Evolutionary conservation across 1,140 invertebrate species (phyloP).

Genomic region (Lineus longissimus): DNA sequence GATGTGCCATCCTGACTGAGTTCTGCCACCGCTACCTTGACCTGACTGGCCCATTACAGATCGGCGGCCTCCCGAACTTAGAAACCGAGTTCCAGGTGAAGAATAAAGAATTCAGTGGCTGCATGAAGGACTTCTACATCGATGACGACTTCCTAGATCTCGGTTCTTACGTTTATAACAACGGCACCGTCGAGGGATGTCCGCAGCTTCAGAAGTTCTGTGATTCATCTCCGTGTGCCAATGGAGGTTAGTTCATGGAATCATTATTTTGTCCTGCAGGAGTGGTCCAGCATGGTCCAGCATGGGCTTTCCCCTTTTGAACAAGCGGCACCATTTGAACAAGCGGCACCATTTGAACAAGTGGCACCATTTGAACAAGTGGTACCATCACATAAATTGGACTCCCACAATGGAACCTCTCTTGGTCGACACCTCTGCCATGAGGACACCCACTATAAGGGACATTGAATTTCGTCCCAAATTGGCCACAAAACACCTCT

Average conservation of each 20-base stretch:
- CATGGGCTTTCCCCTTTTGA: no score
- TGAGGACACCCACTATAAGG: no score
- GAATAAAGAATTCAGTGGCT: conserved; percentile 83
- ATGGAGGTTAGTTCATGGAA: conserved; percentile 60
- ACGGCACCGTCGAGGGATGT: conserved; percentile 83
- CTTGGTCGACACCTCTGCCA: no score
- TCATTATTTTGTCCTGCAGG: no score
- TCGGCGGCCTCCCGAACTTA: conserved; percentile 81
- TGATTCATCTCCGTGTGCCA: conserved; percentile 75
- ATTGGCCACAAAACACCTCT: no score
- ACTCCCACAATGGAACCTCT: no score
- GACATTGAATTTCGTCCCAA: no score
- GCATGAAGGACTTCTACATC: conserved; percentile 84
- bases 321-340: no score
- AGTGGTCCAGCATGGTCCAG: no score
- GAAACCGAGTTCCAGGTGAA: conserved; percentile 71
- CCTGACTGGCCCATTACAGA: conserved; percentile 87
- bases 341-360: no score
- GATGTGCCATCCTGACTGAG: conserved; percentile 81
- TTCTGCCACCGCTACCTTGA: conserved; percentile 94
- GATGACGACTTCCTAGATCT: conserved; percentile 86
- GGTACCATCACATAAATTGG: no score
- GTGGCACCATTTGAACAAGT: no score
- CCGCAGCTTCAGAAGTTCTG: conserved; percentile 80
- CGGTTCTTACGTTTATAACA: conserved; percentile 84